A percentile compares a stretch with the other conserved stretches of the same genome.
These are phyloP conservation scores for Accipiter cooperii DNA, from an alignment of 2,113 vertebrate genomes.

Conservation along the genomic window DNA sequence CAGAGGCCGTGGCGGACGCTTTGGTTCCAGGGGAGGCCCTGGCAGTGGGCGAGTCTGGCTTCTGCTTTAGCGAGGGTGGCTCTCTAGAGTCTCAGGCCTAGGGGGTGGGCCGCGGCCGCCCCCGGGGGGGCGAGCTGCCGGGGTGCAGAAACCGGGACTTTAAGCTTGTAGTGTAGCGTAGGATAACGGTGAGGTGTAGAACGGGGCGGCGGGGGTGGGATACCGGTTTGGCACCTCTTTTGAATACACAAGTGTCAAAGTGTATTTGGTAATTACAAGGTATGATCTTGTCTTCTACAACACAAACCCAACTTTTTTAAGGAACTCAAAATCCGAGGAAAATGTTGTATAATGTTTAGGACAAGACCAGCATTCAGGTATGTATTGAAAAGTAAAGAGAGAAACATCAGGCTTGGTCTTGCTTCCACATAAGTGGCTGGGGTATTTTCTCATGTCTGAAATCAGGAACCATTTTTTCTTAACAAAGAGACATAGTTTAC, in stretches of 20 bases:
- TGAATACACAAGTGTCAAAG: background rate
- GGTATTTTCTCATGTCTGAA: background rate
- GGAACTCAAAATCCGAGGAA: background rate
- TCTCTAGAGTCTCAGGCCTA: background rate
- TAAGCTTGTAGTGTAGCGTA: background rate
- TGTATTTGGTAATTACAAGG: background rate
- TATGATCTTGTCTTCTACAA: background rate
- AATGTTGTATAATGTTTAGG: background rate
- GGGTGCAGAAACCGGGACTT: background rate
- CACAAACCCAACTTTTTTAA: background rate
- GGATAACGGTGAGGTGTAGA: background rate
- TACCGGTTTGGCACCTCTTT: background rate
- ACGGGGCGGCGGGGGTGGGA: too few relatives aligned
- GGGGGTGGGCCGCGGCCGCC: background rate
- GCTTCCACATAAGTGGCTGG: background rate
- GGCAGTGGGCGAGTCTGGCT: background rate
- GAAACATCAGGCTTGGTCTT: background rate
- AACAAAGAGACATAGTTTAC: background rate
- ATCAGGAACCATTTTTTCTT: background rate
- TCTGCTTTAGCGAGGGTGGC: background rate
- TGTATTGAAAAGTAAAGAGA: background rate
- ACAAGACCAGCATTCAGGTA: background rate
- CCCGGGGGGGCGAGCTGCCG: background rate
- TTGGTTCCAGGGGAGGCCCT: slow-evolving; percentile 17
- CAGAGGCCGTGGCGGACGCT: slow-evolving; percentile 27